Base-by-base conservation (phyloP, 2,113 vertebrate genomes). In the Forbesichthys papilliferus region DNA sequence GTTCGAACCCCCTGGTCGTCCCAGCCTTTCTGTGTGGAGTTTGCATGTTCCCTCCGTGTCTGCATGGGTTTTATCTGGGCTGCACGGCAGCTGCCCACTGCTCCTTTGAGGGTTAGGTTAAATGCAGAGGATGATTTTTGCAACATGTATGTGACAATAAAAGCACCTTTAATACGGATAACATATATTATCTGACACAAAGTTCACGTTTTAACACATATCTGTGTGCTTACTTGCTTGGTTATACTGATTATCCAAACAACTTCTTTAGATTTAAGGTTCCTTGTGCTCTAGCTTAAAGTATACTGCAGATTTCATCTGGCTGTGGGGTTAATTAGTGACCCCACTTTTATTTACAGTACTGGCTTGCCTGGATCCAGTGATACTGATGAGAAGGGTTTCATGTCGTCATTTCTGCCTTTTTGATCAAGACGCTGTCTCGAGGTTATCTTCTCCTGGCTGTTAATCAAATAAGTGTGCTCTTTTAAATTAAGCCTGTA, bases 381-480 rank as follows among this genome's bases (percentile, higher is more conserved):
- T 34, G 73, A 36, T 61, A 69, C 65, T 61, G 66, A 61, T 2
- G 16, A 58, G 52, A 46, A 4, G 6, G 53, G 62, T 51, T 73
- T 80, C 52, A 61, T 74, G 46, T 67, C 64, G 8, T 83, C 66
- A 69, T 89, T 84, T 80, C 66, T 78, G 47, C 59, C 65, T 71
- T 84, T 82, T 84, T 85, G 74, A 89, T 88, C 71, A 81, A 56
- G 54, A 64, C 60, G 4, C 36, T 68, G 68, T 76, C 84, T 68
- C 78, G 11, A 11, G 78, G 72, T 27, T 27, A 27, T 27, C 27
- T 27, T 27, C 27, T 27, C 27, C 27, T 27, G 27, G 68, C 79
- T 55, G 42, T 82, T 85, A 87, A 92, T 89, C 78, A 89, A 92
- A 82, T 89, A 42, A 84, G 71, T 66, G 20, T 80, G 80, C 72